These are phyloP conservation scores for Meles meles DNA, from an alignment of 2,113 vertebrate genomes.

Conservation along the genomic window DNA sequence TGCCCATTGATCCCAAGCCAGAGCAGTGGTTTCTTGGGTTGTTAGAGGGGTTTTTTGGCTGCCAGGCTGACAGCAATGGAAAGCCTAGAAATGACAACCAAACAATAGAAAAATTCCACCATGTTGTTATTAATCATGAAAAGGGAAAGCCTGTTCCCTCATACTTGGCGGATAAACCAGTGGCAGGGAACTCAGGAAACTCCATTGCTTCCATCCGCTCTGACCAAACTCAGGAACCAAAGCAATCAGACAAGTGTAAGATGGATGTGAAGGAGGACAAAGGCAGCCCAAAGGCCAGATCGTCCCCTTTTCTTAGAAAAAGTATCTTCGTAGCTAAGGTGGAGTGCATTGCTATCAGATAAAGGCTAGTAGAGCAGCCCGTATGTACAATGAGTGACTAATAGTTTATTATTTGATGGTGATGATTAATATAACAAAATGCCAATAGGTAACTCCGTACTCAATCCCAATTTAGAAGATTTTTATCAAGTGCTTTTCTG, in stretches of 20 bases:
- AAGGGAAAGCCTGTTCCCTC: not conserved
- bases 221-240: not conserved
- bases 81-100: slow-evolving; percentile 44
- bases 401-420: not conserved
- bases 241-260: not conserved
- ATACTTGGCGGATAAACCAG: not conserved
- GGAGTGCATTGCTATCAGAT: not conserved
- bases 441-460: not conserved
- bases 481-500: not conserved
- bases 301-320: slow-evolving; percentile 36
- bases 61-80: slow-evolving; percentile 9
- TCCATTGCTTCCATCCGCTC: not conserved
- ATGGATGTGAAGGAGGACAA: not conserved
- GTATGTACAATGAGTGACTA: not conserved
- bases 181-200: not conserved
- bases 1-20: slow-evolving; percentile 41
- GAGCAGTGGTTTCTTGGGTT: slow-evolving; percentile 18
- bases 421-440: not conserved
- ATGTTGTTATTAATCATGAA: slow-evolving; percentile 46
- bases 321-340: not conserved
- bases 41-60: not conserved
- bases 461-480: not conserved
- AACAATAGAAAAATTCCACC: slow-evolving; percentile 45
- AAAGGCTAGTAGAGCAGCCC: not conserved
- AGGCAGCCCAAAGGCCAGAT: not conserved